Conservation (phyloP, 2,888 invertebrate species). For the Hemicrepidius hirtus region DNA sequence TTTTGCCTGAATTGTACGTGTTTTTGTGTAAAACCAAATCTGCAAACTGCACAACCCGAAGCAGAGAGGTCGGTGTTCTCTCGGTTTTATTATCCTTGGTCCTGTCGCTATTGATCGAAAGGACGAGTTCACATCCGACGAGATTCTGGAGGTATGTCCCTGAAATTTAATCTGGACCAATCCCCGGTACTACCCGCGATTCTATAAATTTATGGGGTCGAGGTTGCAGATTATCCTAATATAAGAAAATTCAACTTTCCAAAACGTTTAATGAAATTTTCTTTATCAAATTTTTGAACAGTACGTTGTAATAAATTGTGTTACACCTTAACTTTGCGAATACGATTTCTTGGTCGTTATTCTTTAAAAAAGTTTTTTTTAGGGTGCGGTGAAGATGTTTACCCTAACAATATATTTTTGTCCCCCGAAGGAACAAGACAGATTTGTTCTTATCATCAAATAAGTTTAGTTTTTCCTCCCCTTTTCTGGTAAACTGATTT, state of each 20-base stretch:
- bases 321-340: conserved; percentile 4
- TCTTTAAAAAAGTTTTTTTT: neutral
- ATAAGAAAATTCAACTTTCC: conserved; percentile 9
- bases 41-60: conserved; percentile 26
- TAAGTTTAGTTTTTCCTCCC: neutral
- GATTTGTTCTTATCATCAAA: conserved; percentile 28
- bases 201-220: conserved; percentile 52
- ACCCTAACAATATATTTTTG: conserved; percentile 12
- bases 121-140: conserved; percentile 58
- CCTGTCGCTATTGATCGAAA: conserved; percentile 53
- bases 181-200: conserved; percentile 41
- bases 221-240: conserved; percentile 22
- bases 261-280: conserved; percentile 11
- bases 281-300: neutral
- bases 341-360: neutral
- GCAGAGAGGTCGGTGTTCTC: conserved; percentile 49
- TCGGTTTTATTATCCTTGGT: conserved; percentile 38
- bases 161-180: conserved; percentile 56
- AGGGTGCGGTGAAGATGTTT: neutral
- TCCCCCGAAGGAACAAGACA: neutral
- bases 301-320: neutral
- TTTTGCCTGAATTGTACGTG: neutral
- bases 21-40: conserved; percentile 41
- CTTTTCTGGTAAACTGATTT: conserved; percentile 21
- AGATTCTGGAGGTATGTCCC: conserved; percentile 56